phyloP scores from a whole-genome alignment of 2,888 invertebrate species.

The Timema podura region DNA sequence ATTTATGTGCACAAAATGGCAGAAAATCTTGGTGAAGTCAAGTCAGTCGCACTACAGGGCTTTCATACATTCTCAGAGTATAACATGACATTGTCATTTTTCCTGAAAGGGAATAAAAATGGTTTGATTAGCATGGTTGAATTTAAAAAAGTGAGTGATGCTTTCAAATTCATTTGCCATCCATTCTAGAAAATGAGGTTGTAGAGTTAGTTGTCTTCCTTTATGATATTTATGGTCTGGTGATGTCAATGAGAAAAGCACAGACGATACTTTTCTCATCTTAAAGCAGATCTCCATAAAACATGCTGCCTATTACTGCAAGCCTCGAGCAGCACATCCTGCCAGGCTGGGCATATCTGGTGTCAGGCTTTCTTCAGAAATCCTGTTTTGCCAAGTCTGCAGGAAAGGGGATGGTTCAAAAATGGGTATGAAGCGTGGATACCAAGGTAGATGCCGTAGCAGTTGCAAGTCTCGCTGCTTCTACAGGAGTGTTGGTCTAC shows the following conservation, averaged over 20 bases:
- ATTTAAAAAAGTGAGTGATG: neutral
- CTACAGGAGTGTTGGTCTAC: too few relatives aligned
- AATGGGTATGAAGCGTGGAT: neutral
- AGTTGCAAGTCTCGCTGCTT: too few relatives aligned
- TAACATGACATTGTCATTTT: neutral
- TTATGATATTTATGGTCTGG: neutral
- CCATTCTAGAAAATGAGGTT: neutral
- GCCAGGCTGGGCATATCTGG: neutral
- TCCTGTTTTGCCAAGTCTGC: neutral
- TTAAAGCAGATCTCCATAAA: neutral
- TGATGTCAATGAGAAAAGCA: neutral
- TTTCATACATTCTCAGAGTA: conserved; percentile 2
- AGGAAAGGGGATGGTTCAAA: neutral
- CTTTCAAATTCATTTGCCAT: neutral
- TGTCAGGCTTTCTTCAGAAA: neutral
- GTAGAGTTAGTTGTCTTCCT: neutral
- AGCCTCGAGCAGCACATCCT: conserved; percentile 3
- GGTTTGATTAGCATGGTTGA: neutral
- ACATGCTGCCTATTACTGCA: neutral
- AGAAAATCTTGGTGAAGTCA: neutral
- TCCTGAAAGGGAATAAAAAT: neutral
- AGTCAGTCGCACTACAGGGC: neutral
- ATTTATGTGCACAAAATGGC: neutral
- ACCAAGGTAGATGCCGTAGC: too few relatives aligned
- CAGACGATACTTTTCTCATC: neutral